phyloP scores from a whole-genome alignment of 2,113 vertebrate genomes.

The Sapajus apella region DNA sequence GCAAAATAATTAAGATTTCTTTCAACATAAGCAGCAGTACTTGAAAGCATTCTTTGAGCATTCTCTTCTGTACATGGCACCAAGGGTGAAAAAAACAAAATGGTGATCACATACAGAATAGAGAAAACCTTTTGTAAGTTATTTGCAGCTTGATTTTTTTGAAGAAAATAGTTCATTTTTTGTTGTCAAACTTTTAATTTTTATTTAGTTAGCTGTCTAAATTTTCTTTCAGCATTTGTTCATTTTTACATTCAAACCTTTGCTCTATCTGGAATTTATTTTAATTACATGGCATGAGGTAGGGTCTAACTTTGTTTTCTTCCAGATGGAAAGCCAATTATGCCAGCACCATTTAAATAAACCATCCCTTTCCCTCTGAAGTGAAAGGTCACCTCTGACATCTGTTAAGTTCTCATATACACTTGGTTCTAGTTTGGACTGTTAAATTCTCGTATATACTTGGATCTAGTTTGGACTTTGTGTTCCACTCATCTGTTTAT shows the following conservation, averaged over 20 bases:
- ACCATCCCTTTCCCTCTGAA: not conserved
- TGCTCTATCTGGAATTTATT: conserved; percentile 1
- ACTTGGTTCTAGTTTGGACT: not conserved
- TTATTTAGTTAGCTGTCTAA: not conserved
- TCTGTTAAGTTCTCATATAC: not conserved
- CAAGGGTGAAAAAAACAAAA: not conserved
- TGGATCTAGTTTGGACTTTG: not conserved
- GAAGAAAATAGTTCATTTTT: not conserved
- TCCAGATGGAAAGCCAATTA: not conserved
- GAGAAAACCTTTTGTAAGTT: not conserved
- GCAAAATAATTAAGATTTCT: conserved; percentile 21
- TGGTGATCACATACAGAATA: not conserved
- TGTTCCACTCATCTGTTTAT: not conserved
- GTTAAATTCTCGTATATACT: not conserved
- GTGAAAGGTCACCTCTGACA: not conserved
- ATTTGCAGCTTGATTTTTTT: not conserved
- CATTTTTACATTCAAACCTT: not conserved
- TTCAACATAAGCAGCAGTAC: not conserved
- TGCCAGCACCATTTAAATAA: not conserved
- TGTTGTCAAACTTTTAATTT: conserved; percentile 12
- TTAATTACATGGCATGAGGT: not conserved
- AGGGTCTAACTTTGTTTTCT: conserved; percentile 16
- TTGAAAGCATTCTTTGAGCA: not conserved
- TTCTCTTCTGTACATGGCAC: not conserved
- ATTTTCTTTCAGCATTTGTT: conserved; percentile 5